A percentile compares a stretch with the other conserved stretches of the same genome.
Evolutionary conservation across 2,113 vertebrate genomes (phyloP).

Genomic region (Chunga burmeisteri): DNA sequence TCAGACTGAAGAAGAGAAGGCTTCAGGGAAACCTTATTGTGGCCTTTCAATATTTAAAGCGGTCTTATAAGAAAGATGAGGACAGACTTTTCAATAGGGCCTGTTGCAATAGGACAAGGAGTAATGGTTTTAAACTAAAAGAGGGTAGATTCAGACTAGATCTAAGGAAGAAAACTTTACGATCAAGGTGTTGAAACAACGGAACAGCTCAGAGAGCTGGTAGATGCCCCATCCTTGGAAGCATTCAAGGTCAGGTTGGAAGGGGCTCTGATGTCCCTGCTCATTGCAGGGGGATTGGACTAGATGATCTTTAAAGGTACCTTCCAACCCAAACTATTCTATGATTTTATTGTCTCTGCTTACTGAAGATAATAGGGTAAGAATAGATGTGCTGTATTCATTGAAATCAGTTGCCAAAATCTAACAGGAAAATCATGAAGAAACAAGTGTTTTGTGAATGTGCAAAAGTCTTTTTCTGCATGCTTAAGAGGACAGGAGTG

Average conservation of each 20-base stretch:
- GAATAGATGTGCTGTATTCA: not conserved
- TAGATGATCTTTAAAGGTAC: not conserved
- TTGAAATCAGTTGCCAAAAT: not conserved
- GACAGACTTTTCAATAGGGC: not conserved
- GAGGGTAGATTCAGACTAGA: not conserved
- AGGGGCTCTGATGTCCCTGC: not conserved
- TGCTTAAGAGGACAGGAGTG: not conserved
- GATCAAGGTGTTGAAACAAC: not conserved
- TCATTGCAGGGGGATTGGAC: not conserved
- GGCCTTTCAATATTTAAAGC: not conserved
- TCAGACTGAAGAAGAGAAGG: not conserved
- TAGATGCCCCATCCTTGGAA: not conserved
- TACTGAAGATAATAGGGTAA: not conserved
- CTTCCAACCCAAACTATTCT: not conserved
- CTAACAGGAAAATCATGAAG: not conserved
- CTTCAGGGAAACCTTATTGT: not conserved
- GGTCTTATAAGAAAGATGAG: not conserved
- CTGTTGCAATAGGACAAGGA: not conserved
- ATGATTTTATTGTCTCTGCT: not conserved
- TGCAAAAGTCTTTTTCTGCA: not conserved
- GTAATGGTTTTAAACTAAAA: not conserved
- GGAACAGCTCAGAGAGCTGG: not conserved
- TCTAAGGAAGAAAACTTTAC: not conserved
- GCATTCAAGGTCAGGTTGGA: not conserved
- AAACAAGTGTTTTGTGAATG: fast-evolving